Conservation (phyloP, 1,140 invertebrate genomes). For the Listronotus bonariensis region DNA sequence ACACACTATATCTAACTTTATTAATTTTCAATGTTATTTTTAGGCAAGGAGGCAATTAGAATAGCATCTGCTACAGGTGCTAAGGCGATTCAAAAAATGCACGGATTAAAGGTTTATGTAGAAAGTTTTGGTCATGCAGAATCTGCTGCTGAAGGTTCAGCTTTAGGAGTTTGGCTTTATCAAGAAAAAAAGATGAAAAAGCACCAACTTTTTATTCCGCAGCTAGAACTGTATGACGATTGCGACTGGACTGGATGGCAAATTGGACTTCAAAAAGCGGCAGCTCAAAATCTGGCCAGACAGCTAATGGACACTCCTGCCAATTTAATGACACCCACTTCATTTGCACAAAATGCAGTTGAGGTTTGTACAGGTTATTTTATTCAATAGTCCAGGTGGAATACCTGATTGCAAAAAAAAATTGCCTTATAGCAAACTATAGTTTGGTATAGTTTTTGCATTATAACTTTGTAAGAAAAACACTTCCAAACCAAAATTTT, state of each 20-base stretch:
- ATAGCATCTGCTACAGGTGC: slow-evolving; percentile 62
- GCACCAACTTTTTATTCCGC: slow-evolving; percentile 58
- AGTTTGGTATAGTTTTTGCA: no score
- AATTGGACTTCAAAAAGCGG: slow-evolving; percentile 61
- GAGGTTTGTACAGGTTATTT: no score
- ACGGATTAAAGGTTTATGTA: slow-evolving; percentile 64
- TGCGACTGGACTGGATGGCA: slow-evolving; percentile 61
- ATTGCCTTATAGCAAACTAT: no score
- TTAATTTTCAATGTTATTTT: background rate
- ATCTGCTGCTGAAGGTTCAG: slow-evolving; percentile 73
- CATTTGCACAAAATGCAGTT: slow-evolving; percentile 61
- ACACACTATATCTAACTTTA: no score
- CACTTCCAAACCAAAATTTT: no score
- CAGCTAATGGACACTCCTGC: slow-evolving; percentile 68
- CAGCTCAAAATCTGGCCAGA: slow-evolving; percentile 67
- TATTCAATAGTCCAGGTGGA: no score
- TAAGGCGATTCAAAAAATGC: slow-evolving; percentile 61
- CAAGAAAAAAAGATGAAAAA: slow-evolving; percentile 66
- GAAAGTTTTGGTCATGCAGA: slow-evolving; percentile 76
- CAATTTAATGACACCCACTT: slow-evolving; percentile 67
- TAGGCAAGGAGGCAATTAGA: slow-evolving; percentile 65
- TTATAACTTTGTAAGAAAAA: no score
- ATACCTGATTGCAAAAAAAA: no score
- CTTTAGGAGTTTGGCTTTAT: slow-evolving; percentile 67
- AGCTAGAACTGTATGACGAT: slow-evolving; percentile 58